Evolutionary conservation across 2,113 vertebrate genomes (phyloP).

Genomic region (Muscicapa adusta): DNA sequence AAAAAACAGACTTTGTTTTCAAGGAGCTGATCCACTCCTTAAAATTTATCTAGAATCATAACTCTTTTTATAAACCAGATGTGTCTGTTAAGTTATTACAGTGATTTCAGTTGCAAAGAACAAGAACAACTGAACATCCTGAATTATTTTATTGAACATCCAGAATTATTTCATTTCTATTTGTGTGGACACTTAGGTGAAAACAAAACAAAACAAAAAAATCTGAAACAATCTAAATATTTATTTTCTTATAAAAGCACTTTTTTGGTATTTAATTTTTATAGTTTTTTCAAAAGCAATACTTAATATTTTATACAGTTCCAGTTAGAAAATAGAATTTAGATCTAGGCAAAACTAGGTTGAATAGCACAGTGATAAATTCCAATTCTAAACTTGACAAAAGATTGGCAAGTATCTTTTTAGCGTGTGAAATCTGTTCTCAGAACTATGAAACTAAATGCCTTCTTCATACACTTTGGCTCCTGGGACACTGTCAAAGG

Average conservation of each 20-base stretch:
- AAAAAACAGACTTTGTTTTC: not conserved
- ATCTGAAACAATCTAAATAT: not conserved
- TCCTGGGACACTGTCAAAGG: slow-evolving; percentile 68
- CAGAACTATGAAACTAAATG: slow-evolving; percentile 64
- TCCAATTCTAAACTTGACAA: not conserved
- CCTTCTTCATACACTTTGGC: slow-evolving; percentile 45
- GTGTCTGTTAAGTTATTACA: not conserved
- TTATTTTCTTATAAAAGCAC: not conserved
- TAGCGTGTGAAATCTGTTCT: slow-evolving; percentile 60
- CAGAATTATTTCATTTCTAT: not conserved
- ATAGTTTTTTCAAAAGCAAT: not conserved
- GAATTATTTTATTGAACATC: not conserved
- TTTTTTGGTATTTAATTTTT: not conserved
- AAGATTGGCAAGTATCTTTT: slow-evolving; percentile 59
- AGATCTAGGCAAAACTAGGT: not conserved
- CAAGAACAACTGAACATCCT: not conserved
- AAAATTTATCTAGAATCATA: not conserved
- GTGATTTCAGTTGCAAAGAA: not conserved
- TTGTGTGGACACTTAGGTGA: not conserved
- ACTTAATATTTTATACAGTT: not conserved
- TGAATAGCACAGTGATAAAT: slow-evolving; percentile 3
- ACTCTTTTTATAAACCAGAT: not conserved
- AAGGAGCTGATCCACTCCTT: not conserved
- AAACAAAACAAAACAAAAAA: not conserved
- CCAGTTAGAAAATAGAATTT: not conserved